Evolutionary conservation across 2,113 vertebrate genomes (phyloP), one percentile per base, ranked within the genome.

Genomic region (Potamarius usumacintae): DNA sequence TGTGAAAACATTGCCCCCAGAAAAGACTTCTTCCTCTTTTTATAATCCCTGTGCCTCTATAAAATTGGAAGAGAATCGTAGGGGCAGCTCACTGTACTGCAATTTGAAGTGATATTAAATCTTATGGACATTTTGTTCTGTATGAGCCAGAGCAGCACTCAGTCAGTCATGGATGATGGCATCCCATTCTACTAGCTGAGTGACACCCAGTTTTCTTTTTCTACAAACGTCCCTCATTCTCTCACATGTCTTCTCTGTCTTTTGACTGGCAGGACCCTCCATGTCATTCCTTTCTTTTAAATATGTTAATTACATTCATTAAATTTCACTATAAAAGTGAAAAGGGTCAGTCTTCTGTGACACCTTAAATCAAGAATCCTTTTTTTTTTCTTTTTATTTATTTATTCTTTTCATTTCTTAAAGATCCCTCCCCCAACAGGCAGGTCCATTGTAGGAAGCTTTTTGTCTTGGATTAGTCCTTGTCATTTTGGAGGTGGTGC

Each of bases 221-320:
- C 53, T 67, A 67, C 82, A 30, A 62, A 57, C 10, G 71, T 81
- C 87, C 62, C 78, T 62, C 17, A n/a, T 88, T 20, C 22, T 57
- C 72, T 86, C 5, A 58, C 48, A 63, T 63, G 69, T 86, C 78
- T 25, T 86, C 20, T 34, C 71, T 85, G 67, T 84, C 71, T 62
- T 11, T 67, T 87, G 30, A 63, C 85, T 82, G 87, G 65, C 83
- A 85, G 84, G 79, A 60, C 62, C 60, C 42, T 84, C 55, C n/a
- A 83, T 83, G 71, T 65, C 87, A 79, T 85, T 86, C 69, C 60
- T 74, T 88, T 83, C 82, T 65, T 82, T 80, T 85, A 55, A 74
- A 81, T 63, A 91, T 88, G 87, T 85, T 91, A 92, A 91, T 91
- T 90, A 84, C 81, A 86, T 90, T 92, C 88, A 92, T 90, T 90